Conservation (phyloP, 2,113 vertebrate species). For the Hemiscyllium ocellatum region DNA sequence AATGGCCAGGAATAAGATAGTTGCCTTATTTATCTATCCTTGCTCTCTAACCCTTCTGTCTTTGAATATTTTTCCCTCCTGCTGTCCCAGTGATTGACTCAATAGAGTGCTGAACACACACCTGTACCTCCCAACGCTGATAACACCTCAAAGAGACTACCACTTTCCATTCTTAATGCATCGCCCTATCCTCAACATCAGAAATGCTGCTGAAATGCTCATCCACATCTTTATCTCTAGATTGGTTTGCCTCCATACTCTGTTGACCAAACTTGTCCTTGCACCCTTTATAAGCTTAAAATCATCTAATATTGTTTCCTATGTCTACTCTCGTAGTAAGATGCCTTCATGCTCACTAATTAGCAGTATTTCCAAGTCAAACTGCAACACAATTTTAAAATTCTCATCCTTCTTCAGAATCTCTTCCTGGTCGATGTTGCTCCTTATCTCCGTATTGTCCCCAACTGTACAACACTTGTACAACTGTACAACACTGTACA, state of each 20-base stretch:
- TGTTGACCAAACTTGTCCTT: background rate
- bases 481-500: background rate
- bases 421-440: no score
- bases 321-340: background rate
- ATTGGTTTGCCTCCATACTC: background rate
- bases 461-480: background rate
- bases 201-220: background rate
- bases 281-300: background rate
- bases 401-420: background rate
- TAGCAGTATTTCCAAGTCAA: background rate
- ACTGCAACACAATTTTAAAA: background rate
- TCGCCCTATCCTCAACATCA: background rate
- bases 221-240: background rate
- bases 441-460: background rate
- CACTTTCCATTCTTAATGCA: no score
- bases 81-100: background rate
- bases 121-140: background rate
- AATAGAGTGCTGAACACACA: background rate
- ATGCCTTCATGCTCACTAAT: background rate
- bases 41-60: background rate
- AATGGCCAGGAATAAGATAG: background rate
- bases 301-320: background rate
- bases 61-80: background rate
- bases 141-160: background rate
- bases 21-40: background rate